A percentile compares a stretch with the other conserved stretches of the same genome.
These are phyloP conservation scores for Nyctereutes procyonoides DNA, from an alignment of 2,113 vertebrate genomes.

Conservation along the genomic window DNA sequence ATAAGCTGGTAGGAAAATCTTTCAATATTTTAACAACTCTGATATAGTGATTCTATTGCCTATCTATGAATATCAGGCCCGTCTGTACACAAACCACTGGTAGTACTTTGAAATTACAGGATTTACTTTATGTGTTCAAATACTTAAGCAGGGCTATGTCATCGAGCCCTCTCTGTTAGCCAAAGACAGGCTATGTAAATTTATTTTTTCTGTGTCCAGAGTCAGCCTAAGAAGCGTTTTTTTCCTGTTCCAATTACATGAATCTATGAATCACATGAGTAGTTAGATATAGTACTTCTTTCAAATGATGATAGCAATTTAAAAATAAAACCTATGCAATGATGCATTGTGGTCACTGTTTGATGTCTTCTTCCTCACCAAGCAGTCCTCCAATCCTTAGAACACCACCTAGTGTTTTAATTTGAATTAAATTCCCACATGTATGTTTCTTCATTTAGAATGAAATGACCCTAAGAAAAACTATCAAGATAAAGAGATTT, in stretches of 20 bases:
- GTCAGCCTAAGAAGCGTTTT: neutral
- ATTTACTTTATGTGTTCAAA: neutral
- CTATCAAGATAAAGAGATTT: neutral
- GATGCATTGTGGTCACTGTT: neutral
- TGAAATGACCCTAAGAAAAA: neutral
- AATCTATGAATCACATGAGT: neutral
- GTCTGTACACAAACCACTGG: neutral
- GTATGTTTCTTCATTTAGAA: neutral
- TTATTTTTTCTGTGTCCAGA: neutral
- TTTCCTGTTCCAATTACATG: neutral
- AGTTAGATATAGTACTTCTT: neutral
- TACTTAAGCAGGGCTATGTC: neutral
- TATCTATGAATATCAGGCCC: neutral
- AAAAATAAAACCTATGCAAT: neutral
- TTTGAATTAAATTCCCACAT: neutral
- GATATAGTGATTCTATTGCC: neutral
- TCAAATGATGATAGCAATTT: neutral
- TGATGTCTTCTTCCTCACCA: neutral
- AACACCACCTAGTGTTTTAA: constrained; percentile 29
- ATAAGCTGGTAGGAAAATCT: neutral
- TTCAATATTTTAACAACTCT: neutral
- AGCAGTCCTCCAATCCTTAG: neutral
- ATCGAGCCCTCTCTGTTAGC: neutral
- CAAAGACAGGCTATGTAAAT: neutral
- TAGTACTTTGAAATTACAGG: neutral